Conservation (phyloP, 2,888 invertebrate genomes). For the Macrosiphum euphorbiae region DNA sequence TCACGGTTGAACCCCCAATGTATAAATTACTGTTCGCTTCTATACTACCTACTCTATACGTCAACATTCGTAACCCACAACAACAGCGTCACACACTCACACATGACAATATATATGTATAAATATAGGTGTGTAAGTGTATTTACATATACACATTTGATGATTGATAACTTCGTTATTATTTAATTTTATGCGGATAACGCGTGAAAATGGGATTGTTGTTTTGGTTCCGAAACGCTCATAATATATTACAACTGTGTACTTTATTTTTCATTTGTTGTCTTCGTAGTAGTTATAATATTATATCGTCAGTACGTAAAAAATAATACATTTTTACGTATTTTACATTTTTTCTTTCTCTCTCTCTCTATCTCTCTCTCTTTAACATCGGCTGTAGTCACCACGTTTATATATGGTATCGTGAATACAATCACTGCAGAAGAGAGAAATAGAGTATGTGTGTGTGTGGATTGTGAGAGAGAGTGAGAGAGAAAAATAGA, state of each 20-base stretch:
- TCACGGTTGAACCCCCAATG: background rate
- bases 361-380: background rate
- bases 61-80: background rate
- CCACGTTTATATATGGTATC: background rate
- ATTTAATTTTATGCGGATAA: background rate
- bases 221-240: background rate
- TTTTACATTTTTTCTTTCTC: background rate
- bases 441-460: too few relatives aligned
- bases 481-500: background rate
- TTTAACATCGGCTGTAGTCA: background rate
- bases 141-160: background rate
- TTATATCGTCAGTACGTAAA: background rate
- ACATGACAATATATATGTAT: background rate
- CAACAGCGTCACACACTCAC: background rate
- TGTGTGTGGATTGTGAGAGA: background rate
- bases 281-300: background rate
- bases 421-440: background rate
- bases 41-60: background rate
- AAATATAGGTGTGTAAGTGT: background rate
- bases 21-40: background rate
- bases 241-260: background rate
- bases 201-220: background rate
- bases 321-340: background rate
- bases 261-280: background rate
- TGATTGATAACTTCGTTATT: background rate